Conservation (phyloP, 2,797 vertebrate genomes). For the Austrolebias charrua region DNA sequence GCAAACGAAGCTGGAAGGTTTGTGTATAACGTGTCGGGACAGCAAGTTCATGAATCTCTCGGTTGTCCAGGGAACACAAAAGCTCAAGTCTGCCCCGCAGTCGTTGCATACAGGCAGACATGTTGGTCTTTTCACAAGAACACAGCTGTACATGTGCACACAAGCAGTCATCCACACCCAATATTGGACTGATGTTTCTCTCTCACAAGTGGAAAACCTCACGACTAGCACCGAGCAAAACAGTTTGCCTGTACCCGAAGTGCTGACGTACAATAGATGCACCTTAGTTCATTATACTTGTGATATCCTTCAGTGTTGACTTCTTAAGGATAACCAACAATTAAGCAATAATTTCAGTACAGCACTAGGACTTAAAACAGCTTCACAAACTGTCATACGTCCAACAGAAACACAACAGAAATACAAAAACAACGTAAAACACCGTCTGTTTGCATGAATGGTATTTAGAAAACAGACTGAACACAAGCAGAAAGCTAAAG, state of each 20-base stretch:
- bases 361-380: background rate
- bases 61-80: conserved; percentile 33
- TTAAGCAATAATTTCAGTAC: no score
- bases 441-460: background rate
- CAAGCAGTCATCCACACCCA: conserved; percentile 48
- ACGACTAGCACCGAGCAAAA: conserved; percentile 30
- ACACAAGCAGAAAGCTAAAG: no score
- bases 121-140: conserved; percentile 8
- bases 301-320: background rate
- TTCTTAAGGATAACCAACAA: background rate
- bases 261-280: background rate
- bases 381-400: background rate
- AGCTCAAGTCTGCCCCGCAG: conserved; percentile 38
- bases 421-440: background rate
- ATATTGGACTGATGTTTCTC: conserved; percentile 15
- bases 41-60: conserved; percentile 26
- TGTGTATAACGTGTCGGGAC: conserved; percentile 44
- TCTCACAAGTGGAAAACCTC: conserved; percentile 20
- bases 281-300: background rate
- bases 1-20: conserved; percentile 15
- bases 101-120: conserved; percentile 20
- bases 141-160: conserved; percentile 40
- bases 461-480: no score
- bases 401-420: no score
- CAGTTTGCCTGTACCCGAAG: conserved; percentile 22